phyloP scores from a whole-genome alignment of 64 coral and sea anemone genomes.

The Montipora sp. region DNA sequence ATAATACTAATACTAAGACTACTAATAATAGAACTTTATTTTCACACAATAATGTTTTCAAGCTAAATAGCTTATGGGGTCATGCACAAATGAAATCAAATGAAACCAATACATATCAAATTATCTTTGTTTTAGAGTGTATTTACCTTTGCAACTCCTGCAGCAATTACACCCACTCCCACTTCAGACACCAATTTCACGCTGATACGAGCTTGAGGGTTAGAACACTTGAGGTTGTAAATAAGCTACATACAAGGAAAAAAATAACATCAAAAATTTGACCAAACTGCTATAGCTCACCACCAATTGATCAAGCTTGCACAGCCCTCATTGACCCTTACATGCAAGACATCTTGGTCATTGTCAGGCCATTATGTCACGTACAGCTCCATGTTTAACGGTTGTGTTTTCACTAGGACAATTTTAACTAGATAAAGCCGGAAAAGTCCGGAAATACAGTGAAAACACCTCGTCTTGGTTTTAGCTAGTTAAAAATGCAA shows the following conservation, averaged over 20 bases:
- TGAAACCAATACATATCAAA: too few relatives aligned
- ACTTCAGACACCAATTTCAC: constrained; percentile 97
- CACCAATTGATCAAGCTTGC: too few relatives aligned
- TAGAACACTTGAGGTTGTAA: constrained; percentile 94
- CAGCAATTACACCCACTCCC: constrained; percentile 95
- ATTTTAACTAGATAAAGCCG: constrained; percentile 21
- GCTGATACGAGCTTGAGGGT: constrained; percentile 83
- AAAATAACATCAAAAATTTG: not conserved
- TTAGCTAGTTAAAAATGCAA: constrained; percentile 56
- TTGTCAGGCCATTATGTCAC: too few relatives aligned
- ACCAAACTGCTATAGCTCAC: not conserved
- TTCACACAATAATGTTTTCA: too few relatives aligned
- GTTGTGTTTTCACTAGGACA: constrained; percentile 29
- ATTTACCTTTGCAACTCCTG: constrained; percentile 94
- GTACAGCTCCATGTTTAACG: not conserved
- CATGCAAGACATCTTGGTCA: too few relatives aligned
- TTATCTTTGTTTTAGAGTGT: too few relatives aligned
- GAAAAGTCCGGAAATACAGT: constrained; percentile 36
- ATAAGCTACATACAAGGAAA: constrained; percentile 71
- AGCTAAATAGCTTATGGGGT: too few relatives aligned
- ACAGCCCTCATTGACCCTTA: too few relatives aligned
- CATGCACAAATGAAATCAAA: too few relatives aligned
- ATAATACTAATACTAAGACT: too few relatives aligned
- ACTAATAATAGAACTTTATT: too few relatives aligned
- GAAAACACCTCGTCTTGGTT: constrained; percentile 37